phyloP scores from a whole-genome alignment of 2,113 vertebrate genomes.

The Sylvia atricapilla region DNA sequence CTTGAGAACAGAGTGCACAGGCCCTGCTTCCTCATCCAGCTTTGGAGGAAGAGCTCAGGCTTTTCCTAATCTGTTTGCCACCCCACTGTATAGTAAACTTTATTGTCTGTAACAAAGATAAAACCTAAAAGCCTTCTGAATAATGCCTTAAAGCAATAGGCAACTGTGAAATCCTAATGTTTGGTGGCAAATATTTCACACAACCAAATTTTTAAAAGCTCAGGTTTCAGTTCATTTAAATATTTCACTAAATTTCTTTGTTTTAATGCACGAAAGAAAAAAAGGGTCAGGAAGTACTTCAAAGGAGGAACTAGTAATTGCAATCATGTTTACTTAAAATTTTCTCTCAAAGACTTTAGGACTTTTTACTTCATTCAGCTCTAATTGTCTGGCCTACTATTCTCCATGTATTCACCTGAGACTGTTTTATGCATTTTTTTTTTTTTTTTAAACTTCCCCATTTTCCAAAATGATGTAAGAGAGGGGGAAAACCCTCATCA shows the following conservation, averaged over 20 bases:
- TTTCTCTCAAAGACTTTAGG: not conserved
- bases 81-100: constrained; percentile 43
- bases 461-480: constrained; percentile 2
- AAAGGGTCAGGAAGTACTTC: not conserved
- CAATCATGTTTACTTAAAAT: not conserved
- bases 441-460: not conserved
- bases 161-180: not conserved
- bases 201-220: not conserved
- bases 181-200: constrained; percentile 22
- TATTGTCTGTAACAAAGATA: constrained; percentile 35
- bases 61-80: constrained; percentile 59
- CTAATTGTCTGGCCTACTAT: not conserved
- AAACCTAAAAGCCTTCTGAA: constrained; percentile 30
- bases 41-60: constrained; percentile 10
- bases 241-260: not conserved
- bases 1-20: constrained; percentile 37
- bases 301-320: not conserved
- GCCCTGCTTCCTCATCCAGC: constrained; percentile 16
- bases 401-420: not conserved
- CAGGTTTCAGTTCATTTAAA: not conserved
- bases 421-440: not conserved
- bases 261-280: not conserved
- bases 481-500: rapidly evolving
- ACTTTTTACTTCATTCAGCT: not conserved
- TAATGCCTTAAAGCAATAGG: constrained; percentile 21